Evolutionary conservation across 2,113 vertebrate genomes (phyloP).

Genomic region (Leucoraja erinaceus): DNA sequence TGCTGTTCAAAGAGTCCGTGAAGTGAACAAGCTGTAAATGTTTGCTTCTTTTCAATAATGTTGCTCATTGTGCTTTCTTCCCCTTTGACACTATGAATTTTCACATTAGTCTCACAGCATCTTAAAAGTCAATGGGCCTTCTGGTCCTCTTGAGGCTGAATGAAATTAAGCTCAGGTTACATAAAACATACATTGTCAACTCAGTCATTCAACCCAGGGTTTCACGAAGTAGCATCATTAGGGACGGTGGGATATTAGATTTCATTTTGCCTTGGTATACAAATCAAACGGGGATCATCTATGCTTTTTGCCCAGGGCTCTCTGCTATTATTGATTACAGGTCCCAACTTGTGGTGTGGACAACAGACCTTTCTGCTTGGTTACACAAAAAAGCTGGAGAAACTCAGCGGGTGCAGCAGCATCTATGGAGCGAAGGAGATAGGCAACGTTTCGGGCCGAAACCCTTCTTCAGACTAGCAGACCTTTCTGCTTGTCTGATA

Average conservation of each 20-base stretch:
- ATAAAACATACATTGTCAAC: constrained; percentile 27
- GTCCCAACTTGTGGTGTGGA: background rate
- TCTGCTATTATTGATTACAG: background rate
- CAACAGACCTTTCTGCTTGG: background rate
- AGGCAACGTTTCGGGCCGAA: too few relatives aligned
- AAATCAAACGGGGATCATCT: constrained; percentile 25
- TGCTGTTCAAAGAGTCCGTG: background rate
- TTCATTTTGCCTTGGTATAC: constrained; percentile 15
- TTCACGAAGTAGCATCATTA: constrained; percentile 14
- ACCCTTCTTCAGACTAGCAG: too few relatives aligned
- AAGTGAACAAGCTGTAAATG: too few relatives aligned
- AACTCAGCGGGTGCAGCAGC: too few relatives aligned
- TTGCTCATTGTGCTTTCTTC: background rate
- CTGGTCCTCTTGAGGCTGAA: background rate
- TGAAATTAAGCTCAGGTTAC: background rate
- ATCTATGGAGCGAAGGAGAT: too few relatives aligned
- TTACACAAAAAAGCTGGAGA: too few relatives aligned
- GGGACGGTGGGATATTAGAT: background rate
- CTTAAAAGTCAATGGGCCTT: background rate
- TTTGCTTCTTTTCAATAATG: background rate
- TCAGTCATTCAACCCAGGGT: background rate
- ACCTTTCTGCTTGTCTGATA: constrained; percentile 10
- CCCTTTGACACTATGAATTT: constrained; percentile 6
- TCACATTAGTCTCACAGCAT: background rate
- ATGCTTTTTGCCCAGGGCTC: background rate